Base-by-base conservation (phyloP, 2,113 vertebrate species). In the Tragelaphus buxtoni region DNA sequence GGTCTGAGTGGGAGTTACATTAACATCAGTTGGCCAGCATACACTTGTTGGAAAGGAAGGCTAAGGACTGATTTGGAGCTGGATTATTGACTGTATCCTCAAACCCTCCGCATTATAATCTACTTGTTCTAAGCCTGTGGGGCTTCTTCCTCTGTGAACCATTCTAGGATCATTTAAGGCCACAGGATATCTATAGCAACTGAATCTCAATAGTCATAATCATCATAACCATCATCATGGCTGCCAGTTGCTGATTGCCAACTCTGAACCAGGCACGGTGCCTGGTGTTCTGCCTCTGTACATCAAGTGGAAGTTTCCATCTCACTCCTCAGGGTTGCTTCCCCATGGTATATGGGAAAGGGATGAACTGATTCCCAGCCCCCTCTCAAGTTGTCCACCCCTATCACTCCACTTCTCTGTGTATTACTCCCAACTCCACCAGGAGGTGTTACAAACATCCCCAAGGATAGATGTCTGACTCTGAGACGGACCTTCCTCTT, bases 261-360 rank as follows among this genome's bases (percentile, higher is more conserved):
- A 42, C 83, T 96, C 49, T n/a, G 84, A 97, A 61, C 90, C 95
- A 96, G 97, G 95, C 96, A 88, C 58, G 65, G 30, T 72, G 87
- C 97, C 96, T 97, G 81, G 49, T 94, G 91, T 86, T 96, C 97
- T 91, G 79, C 74, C 22, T 96, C 32, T 51, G 42, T 93, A 93
- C 93, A 86, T 69, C 87, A 90, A 96, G 82, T 96, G 96, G 74
- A 97, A 97, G 74, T 95, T 97, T 96, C 97, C 84, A 81, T 86
- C 56, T 92, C 10, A 18, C 51, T 92, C 63, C 84, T 97, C 86
- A 89, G 24, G 13, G 24, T 58, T 96, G 45, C 61, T 85, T 88
- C 53, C 56, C 24, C 30, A 39, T 0, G 16, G 16, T 85, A 60
- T 85, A 74, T 72, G 69, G 58, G 82, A 91, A 81, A 94, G 47